Base-by-base conservation (phyloP, 92 coral and sea anemone species). In the Ricordea florida region DNA sequence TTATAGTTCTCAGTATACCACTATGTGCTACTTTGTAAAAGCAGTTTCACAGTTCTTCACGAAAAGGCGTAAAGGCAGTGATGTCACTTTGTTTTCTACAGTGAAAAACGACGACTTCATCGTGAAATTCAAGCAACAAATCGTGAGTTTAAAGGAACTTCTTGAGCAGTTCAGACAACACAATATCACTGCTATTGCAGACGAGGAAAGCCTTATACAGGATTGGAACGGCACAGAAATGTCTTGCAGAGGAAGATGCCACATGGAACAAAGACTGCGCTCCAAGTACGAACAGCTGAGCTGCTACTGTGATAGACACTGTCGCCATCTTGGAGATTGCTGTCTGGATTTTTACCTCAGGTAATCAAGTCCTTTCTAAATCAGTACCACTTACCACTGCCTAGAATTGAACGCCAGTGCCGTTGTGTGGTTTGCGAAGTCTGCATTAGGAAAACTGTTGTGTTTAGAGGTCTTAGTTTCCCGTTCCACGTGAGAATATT, bases 161-260 rank as follows among this genome's bases (percentile, higher is more conserved):
- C 27, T 31, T 10, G 14, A 37, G 10, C 51, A 34, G 13, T 41
- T 69, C 37, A 23, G 34, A 10, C 32, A 25, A 0, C 33, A 52
- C 24, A 70, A 70, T 29, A 30, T 70, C 42, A 37, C 65, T 10
- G 33, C 56, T 2, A 63, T 65, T 18, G 4, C 25, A 1, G 26
- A 53, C 20, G 13, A 20, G 40, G 2, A 28, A 36, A 6, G 18
- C 21, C 21, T 70, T 25, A 21, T 70, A 11, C 0, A 17, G 17
- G 30, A 55, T 41, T 53, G 20, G 28, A 5, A 18, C 2, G 38
- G 52, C 3, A 0, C 31, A 2, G 40, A 14, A 0, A 63, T 53
- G 77, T 70, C 77, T 21, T 70, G 77, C 20, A 5, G 24, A 53
- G 42, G 29, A 25, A 70, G 77, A 70, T 70, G 77, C 31, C 41